Conservation (phyloP, 2,113 vertebrate species). For the Coregonus clupeaformis region DNA sequence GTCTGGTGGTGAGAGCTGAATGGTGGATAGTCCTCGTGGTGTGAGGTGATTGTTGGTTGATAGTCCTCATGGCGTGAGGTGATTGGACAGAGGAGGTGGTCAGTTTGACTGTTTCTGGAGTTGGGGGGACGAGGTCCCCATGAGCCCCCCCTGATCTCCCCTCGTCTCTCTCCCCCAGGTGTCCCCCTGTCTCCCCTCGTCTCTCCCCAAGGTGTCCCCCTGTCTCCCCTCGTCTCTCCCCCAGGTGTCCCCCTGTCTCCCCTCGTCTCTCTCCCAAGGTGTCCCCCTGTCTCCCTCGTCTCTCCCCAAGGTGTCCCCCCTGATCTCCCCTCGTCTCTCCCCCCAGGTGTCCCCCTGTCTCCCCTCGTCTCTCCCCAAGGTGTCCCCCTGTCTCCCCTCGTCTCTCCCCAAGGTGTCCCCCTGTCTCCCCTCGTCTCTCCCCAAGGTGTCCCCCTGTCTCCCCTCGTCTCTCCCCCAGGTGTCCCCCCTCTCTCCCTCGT, state of each 20-base stretch:
- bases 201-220: neutral
- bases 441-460: no score
- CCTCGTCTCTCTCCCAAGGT: neutral
- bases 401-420: neutral
- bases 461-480: neutral
- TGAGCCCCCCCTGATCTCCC: constrained; percentile 47
- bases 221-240: neutral
- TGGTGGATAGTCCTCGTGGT: constrained; percentile 35
- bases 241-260: no score
- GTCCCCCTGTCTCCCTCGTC: neutral
- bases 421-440: neutral
- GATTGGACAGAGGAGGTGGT: constrained; percentile 65
- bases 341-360: neutral
- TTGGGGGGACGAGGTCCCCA: constrained; percentile 76
- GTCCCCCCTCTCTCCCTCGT: neutral
- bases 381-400: neutral
- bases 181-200: neutral
- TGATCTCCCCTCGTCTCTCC: neutral
- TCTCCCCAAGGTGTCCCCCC: neutral
- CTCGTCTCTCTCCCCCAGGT: neutral
- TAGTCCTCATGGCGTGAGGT: neutral
- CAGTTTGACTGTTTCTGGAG: constrained; percentile 69
- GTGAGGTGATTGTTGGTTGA: constrained; percentile 36
- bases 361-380: neutral
- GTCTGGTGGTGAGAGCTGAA: constrained; percentile 11